Percentiles rank a stretch among this genome's conserved stretches.
phyloP scores from a whole-genome alignment of 2,888 invertebrate genomes.

The Cyclophora albipunctata region DNA sequence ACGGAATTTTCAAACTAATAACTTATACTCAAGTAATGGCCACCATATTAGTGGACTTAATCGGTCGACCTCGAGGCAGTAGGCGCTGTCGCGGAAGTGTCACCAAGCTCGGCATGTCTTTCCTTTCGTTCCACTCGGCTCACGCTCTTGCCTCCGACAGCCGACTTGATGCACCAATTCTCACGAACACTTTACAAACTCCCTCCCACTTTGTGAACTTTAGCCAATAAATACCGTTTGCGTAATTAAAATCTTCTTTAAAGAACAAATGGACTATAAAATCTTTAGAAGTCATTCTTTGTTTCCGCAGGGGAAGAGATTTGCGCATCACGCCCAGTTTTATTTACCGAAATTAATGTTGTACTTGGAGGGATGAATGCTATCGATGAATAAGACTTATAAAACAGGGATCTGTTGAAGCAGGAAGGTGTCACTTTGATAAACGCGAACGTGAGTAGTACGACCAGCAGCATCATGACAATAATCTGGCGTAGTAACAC shows the following conservation, averaged over 20 bases:
- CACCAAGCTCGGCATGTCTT: slow-evolving; percentile 55
- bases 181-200: slow-evolving; percentile 28
- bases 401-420: no score
- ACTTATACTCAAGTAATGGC: slow-evolving; percentile 21
- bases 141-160: slow-evolving; percentile 34
- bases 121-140: slow-evolving; percentile 58
- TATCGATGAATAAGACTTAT: no score
- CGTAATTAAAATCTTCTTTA: background rate
- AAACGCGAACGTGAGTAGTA: slow-evolving; percentile 1
- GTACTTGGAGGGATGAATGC: background rate
- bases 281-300: slow-evolving; percentile 8
- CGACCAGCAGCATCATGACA: slow-evolving; percentile 11
- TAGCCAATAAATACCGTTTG: background rate
- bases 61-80: slow-evolving; percentile 48
- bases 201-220: slow-evolving; percentile 1
- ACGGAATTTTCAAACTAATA: no score
- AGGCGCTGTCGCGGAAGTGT: slow-evolving; percentile 51
- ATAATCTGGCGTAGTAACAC: slow-evolving; percentile 28
- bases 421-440: background rate
- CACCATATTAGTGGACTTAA: slow-evolving; percentile 26
- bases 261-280: slow-evolving; percentile 3
- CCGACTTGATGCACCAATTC: slow-evolving; percentile 31
- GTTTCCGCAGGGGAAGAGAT: slow-evolving; percentile 35
- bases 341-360: slow-evolving; percentile 8
- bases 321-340: slow-evolving; percentile 40